Conservation (phyloP, 2,888 invertebrate genomes). For the Eupithecia exiguata region DNA sequence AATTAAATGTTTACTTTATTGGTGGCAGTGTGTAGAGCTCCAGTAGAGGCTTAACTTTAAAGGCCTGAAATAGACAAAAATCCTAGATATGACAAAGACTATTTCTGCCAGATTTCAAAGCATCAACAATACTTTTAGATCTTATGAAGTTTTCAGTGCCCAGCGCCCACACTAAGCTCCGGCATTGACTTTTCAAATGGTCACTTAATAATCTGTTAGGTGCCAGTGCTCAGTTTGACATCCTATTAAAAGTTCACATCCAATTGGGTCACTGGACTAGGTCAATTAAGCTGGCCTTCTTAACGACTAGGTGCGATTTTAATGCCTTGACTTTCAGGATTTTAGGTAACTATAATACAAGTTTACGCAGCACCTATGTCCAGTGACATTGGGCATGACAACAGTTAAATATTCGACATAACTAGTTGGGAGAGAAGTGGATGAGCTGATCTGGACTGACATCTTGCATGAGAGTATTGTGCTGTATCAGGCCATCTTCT, state of each 20-base stretch:
- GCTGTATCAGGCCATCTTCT: background rate
- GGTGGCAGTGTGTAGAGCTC: background rate
- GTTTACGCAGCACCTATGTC: background rate
- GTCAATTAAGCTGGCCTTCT: slow-evolving; percentile 71
- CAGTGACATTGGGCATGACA: background rate
- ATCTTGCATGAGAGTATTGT: background rate
- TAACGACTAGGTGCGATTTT: slow-evolving; percentile 45
- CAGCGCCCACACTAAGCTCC: background rate
- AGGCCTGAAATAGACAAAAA: too few species aligned
- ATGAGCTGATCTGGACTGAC: background rate
- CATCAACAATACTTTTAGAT: background rate
- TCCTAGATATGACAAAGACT: background rate
- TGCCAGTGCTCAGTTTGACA: slow-evolving; percentile 44
- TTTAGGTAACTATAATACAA: background rate
- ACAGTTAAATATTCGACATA: background rate
- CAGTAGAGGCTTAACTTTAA: background rate
- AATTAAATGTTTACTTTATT: background rate
- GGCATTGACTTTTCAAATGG: slow-evolving; percentile 10
- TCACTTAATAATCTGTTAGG: slow-evolving; percentile 18
- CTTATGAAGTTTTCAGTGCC: background rate
- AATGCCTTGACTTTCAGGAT: background rate
- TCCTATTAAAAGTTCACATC: slow-evolving; percentile 48
- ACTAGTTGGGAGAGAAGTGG: background rate
- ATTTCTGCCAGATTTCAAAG: background rate
- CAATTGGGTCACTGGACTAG: slow-evolving; percentile 71